These are phyloP conservation scores for Cetoscarus ocellatus DNA, from an alignment of 2,797 vertebrate species.

Conservation along the genomic window DNA sequence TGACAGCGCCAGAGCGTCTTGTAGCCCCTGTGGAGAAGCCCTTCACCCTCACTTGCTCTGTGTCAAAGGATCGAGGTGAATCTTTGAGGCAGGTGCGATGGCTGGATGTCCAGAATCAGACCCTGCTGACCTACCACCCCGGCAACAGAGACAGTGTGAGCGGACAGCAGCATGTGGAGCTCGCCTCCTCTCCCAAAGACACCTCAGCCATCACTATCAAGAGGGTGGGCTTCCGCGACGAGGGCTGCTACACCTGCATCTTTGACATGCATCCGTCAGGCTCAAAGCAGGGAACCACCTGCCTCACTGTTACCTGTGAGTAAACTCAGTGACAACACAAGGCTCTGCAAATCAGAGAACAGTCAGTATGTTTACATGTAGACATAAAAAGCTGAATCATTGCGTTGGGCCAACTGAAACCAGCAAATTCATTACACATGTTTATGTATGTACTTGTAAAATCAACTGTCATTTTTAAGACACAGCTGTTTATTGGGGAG, in stretches of 20 bases:
- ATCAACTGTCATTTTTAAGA: too few relatives aligned
- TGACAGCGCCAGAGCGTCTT: conserved; percentile 70
- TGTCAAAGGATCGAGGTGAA: conserved; percentile 73
- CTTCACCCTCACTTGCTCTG: conserved; percentile 81
- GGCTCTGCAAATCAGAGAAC: not conserved
- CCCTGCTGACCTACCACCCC: conserved; percentile 79
- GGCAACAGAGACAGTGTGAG: conserved; percentile 77
- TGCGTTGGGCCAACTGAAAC: too few relatives aligned
- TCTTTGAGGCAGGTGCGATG: conserved; percentile 78
- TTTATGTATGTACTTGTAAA: too few relatives aligned
- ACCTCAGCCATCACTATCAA: conserved; percentile 78
- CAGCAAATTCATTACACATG: too few relatives aligned
- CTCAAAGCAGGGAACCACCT: conserved; percentile 78
- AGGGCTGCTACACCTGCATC: conserved; percentile 87
- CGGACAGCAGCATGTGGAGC: conserved; percentile 84
- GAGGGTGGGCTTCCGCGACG: conserved; percentile 83
- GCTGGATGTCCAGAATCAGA: conserved; percentile 84
- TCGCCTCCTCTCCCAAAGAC: conserved; percentile 68
- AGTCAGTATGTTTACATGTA: too few relatives aligned
- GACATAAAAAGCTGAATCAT: too few relatives aligned
- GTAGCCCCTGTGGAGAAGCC: conserved; percentile 79
- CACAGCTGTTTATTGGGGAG: too few relatives aligned
- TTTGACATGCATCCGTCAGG: conserved; percentile 80
- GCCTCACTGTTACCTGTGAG: conserved; percentile 83
- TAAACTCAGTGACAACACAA: not conserved